Base-by-base conservation (phyloP, 2,797 vertebrate species). In the Urophycis tenuis region DNA sequence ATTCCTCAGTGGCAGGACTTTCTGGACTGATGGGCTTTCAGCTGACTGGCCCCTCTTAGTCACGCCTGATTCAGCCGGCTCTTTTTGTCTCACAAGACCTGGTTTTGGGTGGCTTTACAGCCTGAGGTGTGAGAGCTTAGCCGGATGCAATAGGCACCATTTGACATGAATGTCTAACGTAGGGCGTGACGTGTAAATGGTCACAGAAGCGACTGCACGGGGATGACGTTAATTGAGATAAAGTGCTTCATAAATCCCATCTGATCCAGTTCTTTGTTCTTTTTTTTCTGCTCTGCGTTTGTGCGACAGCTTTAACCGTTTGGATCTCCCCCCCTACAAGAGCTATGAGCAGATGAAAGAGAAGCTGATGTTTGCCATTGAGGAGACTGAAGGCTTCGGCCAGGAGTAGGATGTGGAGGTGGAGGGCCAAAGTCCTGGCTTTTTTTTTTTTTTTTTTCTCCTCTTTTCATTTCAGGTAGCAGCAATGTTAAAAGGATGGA, bases 271-370 rank as follows among this genome's bases (percentile, higher is more conserved):
- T 29, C 11, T 25, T 67, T 11, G 29, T 30, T 15, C 2, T 17
- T 15, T 45, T 17, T 17, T 45, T 45, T 10, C 1, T n/a, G n/a
- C 17, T 60, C 53, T 85, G 72, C 82, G 84, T 83, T 75, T 84
- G n/a, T 39, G 10, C 90, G 88, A 69, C 81, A 98, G 96, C 92
- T 98, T 98, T 93, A 98, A 98, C 89, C 96, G 96, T 35, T 90
- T 98, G 87, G 96, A 98, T 88, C 93, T 98, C 78, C 96, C 96
- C 77, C 96, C 96, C 1, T 98, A 98, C 83, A 98, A 97, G 91
- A 98, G 96, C 89, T 98, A 96, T 4, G 96, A 98, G 89, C 96
- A 98, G 90, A 78, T 98, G 88, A 98, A 98, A 86, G 96, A 98
- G 91, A 98, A 98, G 84, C 91, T 98, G 82, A 90, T 98, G 90